Percentiles rank a stretch among this genome's conserved stretches.
Conservation (phyloP, 2,797 vertebrate species). For the Lepus townsendii region DNA sequence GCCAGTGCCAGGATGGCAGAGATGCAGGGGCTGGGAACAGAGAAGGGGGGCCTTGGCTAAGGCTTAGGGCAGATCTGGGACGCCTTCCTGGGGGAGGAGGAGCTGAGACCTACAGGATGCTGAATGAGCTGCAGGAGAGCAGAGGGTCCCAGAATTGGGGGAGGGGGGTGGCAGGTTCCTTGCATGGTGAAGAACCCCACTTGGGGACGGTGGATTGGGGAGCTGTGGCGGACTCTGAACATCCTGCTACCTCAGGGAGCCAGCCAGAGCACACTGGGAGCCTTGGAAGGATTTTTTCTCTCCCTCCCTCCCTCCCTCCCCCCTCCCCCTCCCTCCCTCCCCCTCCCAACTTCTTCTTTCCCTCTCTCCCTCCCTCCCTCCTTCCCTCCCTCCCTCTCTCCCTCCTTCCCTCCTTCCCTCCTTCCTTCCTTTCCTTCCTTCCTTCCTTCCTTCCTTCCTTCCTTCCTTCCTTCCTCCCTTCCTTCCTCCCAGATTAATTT, state of each 20-base stretch:
- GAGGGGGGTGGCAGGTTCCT: neutral
- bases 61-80: neutral
- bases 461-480: no score
- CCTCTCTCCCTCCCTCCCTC: no score
- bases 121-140: neutral
- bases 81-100: neutral
- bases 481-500: no score
- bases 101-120: neutral
- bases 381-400: neutral
- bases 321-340: no score
- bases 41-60: neutral
- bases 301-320: no score
- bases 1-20: neutral
- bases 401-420: no score
- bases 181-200: neutral
- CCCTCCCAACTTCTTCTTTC: no score
- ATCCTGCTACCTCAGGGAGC: neutral
- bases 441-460: no score
- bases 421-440: no score
- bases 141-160: neutral
- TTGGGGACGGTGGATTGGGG: neutral
- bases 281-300: neutral
- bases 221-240: accelerated
- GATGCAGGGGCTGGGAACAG: neutral
- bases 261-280: neutral